phyloP scores from a whole-genome alignment of 2,797 vertebrate species.

The Danio jaintianensis region DNA sequence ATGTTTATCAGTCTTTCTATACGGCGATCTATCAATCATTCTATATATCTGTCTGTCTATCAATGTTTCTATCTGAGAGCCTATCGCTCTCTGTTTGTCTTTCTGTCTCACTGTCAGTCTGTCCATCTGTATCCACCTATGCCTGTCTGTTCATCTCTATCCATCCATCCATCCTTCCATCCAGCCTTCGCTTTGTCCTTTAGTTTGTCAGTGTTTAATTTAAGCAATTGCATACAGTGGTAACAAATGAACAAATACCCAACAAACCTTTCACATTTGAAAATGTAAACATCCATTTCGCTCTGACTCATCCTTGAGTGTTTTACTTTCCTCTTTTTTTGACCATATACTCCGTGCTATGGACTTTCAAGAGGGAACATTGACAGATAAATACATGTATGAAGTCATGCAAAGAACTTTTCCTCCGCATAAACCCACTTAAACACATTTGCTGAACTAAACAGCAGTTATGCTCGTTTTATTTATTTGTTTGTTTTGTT shows the following conservation, averaged over 20 bases:
- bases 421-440: neutral
- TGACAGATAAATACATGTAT: neutral
- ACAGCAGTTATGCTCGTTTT: constrained; percentile 43
- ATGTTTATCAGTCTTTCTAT: too few species aligned
- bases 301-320: neutral
- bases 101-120: neutral
- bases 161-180: neutral
- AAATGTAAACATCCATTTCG: neutral
- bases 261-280: neutral
- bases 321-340: neutral
- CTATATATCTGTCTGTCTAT: neutral
- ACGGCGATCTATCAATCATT: too few species aligned
- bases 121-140: neutral
- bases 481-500: neutral
- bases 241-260: too few species aligned
- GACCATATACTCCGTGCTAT: neutral
- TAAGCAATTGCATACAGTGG: too few species aligned
- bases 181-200: too few species aligned
- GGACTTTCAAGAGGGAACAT: neutral
- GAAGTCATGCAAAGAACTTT: neutral
- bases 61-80: neutral
- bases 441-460: neutral
- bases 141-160: too few species aligned
- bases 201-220: too few species aligned
- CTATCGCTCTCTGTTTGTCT: too few species aligned